Evolutionary conservation across 2,888 invertebrate genomes (phyloP).

Genomic region (Blastobasis lacticolella): DNA sequence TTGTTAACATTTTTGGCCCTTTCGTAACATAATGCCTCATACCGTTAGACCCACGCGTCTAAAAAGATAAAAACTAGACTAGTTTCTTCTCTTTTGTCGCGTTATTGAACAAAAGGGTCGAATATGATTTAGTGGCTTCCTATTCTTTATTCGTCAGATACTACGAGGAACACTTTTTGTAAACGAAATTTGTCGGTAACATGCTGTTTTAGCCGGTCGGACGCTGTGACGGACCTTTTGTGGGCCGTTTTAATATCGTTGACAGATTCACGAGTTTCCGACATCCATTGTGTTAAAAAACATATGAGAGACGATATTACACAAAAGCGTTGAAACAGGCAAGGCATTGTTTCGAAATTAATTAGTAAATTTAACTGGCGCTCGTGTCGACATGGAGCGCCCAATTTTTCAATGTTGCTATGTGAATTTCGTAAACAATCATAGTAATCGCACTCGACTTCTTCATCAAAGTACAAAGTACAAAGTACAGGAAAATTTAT

Average conservation of each 20-base stretch:
- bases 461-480: no score
- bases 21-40: conserved; percentile 44
- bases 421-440: conserved; percentile 6
- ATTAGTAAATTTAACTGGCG: conserved; percentile 6
- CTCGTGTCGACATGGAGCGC: conserved; percentile 2
- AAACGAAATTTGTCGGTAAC: conserved; percentile 9
- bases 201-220: conserved; percentile 7
- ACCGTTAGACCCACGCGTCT: conserved; percentile 57
- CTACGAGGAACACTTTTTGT: conserved; percentile 6
- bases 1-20: conserved; percentile 53
- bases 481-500: not conserved
- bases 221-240: conserved; percentile 4
- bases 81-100: conserved; percentile 54
- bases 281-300: conserved; percentile 8
- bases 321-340: conserved; percentile 6
- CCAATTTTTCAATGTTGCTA: conserved; percentile 5
- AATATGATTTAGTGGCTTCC: conserved; percentile 61
- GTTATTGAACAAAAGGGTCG: conserved; percentile 41
- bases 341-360: conserved; percentile 7
- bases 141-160: conserved; percentile 28
- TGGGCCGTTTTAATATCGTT: conserved; percentile 1
- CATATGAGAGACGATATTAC: conserved; percentile 2
- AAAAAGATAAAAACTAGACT: conserved; percentile 51
- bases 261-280: conserved; percentile 3
- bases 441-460: not conserved